Evolutionary conservation across 2,113 vertebrate genomes (phyloP), one percentile per base, ranked within the genome.

Genomic region (Sorex fumeus): DNA sequence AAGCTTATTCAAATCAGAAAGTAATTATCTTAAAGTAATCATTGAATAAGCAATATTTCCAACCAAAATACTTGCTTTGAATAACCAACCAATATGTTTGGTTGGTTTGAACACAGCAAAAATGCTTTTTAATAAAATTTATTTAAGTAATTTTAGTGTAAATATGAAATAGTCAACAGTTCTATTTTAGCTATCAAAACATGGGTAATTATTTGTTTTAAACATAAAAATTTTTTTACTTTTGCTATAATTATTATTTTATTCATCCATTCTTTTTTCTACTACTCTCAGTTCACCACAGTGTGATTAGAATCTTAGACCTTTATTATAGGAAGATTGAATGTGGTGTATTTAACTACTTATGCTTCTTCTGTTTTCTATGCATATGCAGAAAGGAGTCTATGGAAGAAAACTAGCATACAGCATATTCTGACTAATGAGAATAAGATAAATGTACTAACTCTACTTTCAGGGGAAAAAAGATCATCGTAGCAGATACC

Each of bases 401-500:
- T 1, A 0, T 0, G 3, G n/a, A n/a, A 1, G n/a, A 80, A 91
- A 19, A 7, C 0, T 43, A 15, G 18, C 4, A 30, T 25, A 0
- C 2, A 25, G 2, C 0, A 8, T 13, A 13, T 57, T 11, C 45
- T 19, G 50, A 1, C 28, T 30, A 25, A 13, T 62, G 0, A 0
- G 87, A 79, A 69, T 57, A 10, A 43, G 83, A 40, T 6, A 28
- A 66, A 40, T 4, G 0, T 40, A 0, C 43, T n/a, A 8, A 2
- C 3, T 5, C 3, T 72, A 8, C 10, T 40, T 11, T 4, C 0
- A 27, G n/a, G 6, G 21, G 3, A 0, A 69, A 93, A 83, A 70
- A 60, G 57, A 47, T 43, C 6, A 47, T 60, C 1, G 13, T 21
- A 64, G 30, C 4, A 32, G 50, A 15, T 45, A 66, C 3, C 8